Base-by-base conservation (phyloP, 53 echinoderm and acorn worm species). In the Holothuria scabra region DNA sequence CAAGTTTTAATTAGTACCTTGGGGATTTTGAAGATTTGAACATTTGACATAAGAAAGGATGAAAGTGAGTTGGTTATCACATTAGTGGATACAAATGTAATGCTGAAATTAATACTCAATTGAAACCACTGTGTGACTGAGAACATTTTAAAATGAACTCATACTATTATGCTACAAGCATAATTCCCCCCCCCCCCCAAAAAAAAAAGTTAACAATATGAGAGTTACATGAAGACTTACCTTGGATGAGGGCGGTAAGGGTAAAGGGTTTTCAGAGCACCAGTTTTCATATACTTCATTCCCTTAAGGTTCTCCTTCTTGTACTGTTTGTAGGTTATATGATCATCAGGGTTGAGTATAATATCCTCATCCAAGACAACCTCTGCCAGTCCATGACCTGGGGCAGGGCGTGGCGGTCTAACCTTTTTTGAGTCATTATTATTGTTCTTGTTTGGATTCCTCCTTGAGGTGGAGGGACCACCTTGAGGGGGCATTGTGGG, bases 231-330 rank as follows among this genome's bases (percentile, higher is more conserved):
- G 11, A 9, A n/a, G 0, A 63, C 93, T 63, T 85, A 93, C 93
- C 76, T 93, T 14, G 90, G 93, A 35, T 88, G 90, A 66, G 62
- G 79, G 82, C 95, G 76, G 81, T 88, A 63, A 0, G 95, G 95
- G 0, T 84, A 56, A 33, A 91, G 41, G 14, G 93, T 90, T 66
- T 93, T 92, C 29, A 95, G 86, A 2, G 93, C 78, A 46, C 78
- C 78, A 56, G 78, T 78, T 55, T 58, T 78, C 56, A 56, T 52
- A 71, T 63, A 82, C 82, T 64, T 74, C 66, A 59, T 89, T 28
- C 78, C 78, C 5, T 30, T 56, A 32, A 78, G 78, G 33, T 78
- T 28, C 23, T 82, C 82, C 33, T 65, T 64, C n/a, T 49, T 82
- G 64, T 65, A 66, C 13, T 63, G 44, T 5, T 30, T 3, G 58